These are phyloP conservation scores for Prorops nasuta DNA, from an alignment of 1,140 invertebrate species.

Conservation along the genomic window DNA sequence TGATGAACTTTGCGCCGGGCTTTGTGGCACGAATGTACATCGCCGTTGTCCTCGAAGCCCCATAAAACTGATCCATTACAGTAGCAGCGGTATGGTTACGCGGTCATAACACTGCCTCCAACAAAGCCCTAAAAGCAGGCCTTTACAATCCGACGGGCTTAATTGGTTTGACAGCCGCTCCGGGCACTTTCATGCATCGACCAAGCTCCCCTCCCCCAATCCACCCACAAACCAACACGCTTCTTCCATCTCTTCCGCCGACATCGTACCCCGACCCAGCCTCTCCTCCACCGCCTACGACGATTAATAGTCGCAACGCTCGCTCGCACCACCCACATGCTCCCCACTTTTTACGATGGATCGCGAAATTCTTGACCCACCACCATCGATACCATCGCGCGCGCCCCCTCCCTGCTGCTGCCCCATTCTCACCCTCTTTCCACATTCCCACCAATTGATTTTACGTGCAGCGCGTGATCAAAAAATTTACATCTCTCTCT, in stretches of 20 bases:
- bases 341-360: too few species aligned
- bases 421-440: too few species aligned
- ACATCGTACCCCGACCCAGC: background rate
- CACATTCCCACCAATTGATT: too few species aligned
- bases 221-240: background rate
- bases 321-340: background rate
- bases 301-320: background rate
- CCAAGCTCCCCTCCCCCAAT: background rate
- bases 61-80: conserved; percentile 31
- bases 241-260: background rate
- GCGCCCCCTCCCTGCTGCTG: too few species aligned
- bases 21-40: conserved; percentile 9
- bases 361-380: too few species aligned
- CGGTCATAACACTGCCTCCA: conserved; percentile 16
- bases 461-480: too few species aligned
- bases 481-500: too few species aligned
- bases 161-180: conserved; percentile 28
- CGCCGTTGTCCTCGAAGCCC: conserved; percentile 8
- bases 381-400: too few species aligned
- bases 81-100: conserved; percentile 15
- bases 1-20: conserved; percentile 16
- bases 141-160: conserved; percentile 28
- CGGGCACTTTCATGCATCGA: conserved; percentile 17
- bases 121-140: conserved; percentile 24
- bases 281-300: background rate